Percentiles rank a stretch among this genome's conserved stretches.
Conservation (phyloP, 2,888 invertebrate genomes). For the Agrochola lota region DNA sequence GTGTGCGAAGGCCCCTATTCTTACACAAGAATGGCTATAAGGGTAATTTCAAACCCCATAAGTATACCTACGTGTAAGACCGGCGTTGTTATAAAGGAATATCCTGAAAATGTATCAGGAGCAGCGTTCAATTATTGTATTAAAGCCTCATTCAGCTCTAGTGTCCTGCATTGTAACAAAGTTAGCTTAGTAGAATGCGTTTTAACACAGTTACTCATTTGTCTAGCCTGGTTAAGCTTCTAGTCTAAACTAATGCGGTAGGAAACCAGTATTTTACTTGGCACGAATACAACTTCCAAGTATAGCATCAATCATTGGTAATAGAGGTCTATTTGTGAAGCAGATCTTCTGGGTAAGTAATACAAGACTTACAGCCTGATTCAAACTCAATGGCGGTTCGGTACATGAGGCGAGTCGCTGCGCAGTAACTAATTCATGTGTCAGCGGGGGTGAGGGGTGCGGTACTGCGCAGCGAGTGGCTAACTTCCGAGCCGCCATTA, state of each 20-base stretch:
- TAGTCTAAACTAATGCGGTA: neutral
- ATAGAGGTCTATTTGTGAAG: neutral
- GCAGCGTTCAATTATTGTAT: constrained; percentile 59
- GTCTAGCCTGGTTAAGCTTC: constrained; percentile 15
- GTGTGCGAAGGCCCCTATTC: too few relatives aligned
- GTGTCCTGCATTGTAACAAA: constrained; percentile 34
- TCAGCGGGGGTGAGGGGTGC: too few relatives aligned
- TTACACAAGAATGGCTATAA: too few relatives aligned
- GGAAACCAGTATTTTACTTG: constrained; percentile 8
- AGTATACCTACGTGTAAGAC: too few relatives aligned
- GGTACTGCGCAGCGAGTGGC: too few relatives aligned
- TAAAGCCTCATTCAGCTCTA: constrained; percentile 64
- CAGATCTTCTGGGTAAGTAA: neutral
- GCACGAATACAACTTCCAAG: constrained; percentile 13
- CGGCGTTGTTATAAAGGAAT: neutral
- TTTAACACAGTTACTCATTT: constrained; percentile 61
- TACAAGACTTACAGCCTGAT: neutral
- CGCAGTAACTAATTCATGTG: too few relatives aligned
- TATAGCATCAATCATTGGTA: neutral
- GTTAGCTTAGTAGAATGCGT: constrained; percentile 59
- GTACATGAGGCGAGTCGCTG: too few relatives aligned
- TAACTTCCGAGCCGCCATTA: too few relatives aligned
- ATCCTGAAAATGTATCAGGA: constrained; percentile 24
- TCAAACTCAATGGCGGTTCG: too few relatives aligned
- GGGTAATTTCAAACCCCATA: neutral